Evolutionary conservation across 2,113 vertebrate species (phyloP), one percentile per base, ranked within the genome.

Genomic region (Antechinus stuartii): DNA sequence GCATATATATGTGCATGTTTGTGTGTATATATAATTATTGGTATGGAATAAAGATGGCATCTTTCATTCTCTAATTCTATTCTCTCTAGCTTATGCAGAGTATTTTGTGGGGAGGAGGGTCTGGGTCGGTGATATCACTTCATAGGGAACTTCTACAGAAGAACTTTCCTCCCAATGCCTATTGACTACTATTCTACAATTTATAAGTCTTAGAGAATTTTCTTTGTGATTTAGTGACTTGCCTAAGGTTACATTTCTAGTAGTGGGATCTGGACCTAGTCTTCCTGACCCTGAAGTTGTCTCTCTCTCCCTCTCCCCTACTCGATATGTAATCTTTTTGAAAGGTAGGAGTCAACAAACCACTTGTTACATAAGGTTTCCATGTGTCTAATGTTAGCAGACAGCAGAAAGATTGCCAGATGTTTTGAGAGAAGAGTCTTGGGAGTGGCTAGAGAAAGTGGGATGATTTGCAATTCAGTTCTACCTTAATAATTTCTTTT

Each of bases 141-240:
- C 47, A 96, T 57, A 68, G 57, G 54, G 49, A 84, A 68, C 14
- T n/a, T 68, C 61, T n/a, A 12, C 53, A 84, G 92, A 92, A 94
- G 91, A 94, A 16, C 93, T 12, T 68, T 89, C 90, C 53, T 93
- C 30, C 90, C 22, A n/a, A 76, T n/a, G 14, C 61, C 1, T n/a
- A 76, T n/a, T n/a, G 12, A 76, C 35, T n/a, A 50, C 50, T 50
- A 50, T 50, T 50, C 50, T 50, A 50, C 35, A 68, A n/a, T 1
- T n/a, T 35, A 30, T n/a, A 68, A 1, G 12, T 68, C 30, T 68
- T n/a, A n/a, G 30, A 30, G 12, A 14, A n/a, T 68, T 68, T n/a
- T 11, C 30, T 68, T 68, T n/a, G 61, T 30, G 57, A 10, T 61
- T 61, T 61, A 61, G 10, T 61, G 57, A 61, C 30, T 68, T 68